Evolutionary conservation across 1,140 invertebrate species (phyloP).

Genomic region (Drosophila takahashii): DNA sequence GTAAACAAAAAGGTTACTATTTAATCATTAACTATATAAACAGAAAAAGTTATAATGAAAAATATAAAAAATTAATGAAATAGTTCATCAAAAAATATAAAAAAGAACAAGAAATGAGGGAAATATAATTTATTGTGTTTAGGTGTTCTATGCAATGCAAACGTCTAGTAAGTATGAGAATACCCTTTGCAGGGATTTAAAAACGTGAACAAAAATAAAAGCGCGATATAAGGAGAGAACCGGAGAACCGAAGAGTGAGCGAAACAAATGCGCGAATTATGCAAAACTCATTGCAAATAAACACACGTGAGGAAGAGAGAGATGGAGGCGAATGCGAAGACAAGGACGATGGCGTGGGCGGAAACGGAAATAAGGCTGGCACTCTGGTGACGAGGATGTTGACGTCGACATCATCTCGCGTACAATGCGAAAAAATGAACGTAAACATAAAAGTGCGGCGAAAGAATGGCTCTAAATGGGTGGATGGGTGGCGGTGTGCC

Average conservation of each 20-base stretch:
- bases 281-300: constrained; percentile 82
- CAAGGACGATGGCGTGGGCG: constrained; percentile 2
- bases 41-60: not conserved
- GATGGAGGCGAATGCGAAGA: not conserved
- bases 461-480: constrained; percentile 62
- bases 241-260: constrained; percentile 32
- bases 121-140: no score
- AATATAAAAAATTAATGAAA: not conserved
- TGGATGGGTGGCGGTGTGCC: not conserved
- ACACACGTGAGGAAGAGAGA: constrained; percentile 43
- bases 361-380: constrained; percentile 39
- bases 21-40: no score
- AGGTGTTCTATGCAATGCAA: not conserved
- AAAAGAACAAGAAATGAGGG: no score
- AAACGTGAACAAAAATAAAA: constrained; percentile 7
- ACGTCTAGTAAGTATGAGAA: no score
- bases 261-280: constrained; percentile 82
- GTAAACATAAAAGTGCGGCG: constrained; percentile 75
- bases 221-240: constrained; percentile 7
- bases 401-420: constrained; percentile 70
- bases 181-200: not conserved
- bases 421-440: constrained; percentile 75
- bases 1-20: no score
- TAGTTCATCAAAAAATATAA: no score
- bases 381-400: constrained; percentile 74